phyloP scores from a whole-genome alignment of 2,113 vertebrate genomes.

The Panthera uncia region DNA sequence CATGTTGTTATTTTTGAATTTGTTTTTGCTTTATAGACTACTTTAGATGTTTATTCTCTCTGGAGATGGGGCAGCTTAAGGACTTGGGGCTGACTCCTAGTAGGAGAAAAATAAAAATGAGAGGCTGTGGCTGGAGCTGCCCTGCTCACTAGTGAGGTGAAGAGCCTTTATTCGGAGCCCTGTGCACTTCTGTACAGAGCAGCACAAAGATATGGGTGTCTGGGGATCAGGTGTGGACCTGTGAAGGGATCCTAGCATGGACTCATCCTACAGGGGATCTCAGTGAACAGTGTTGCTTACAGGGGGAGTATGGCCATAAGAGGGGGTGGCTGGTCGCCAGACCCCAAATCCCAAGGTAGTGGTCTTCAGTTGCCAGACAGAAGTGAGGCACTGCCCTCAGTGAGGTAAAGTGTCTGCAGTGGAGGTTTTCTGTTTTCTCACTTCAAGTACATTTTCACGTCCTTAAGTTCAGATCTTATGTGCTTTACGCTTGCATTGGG shows the following conservation, averaged over 20 bases:
- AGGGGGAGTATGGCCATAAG: not conserved
- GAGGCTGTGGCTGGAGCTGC: no score
- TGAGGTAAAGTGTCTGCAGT: not conserved
- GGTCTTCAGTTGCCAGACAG: no score
- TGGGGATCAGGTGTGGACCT: not conserved
- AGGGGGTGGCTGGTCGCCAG: accelerated
- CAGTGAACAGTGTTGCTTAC: not conserved
- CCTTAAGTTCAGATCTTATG: not conserved
- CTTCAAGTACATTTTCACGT: not conserved
- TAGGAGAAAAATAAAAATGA: not conserved
- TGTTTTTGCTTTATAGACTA: not conserved
- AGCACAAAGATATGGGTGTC: not conserved
- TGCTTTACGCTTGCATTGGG: not conserved
- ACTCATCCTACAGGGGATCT: not conserved
- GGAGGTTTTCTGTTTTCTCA: not conserved
- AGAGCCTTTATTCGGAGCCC: accelerated
- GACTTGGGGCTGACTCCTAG: not conserved
- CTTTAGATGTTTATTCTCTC: not conserved
- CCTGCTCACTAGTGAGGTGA: not conserved
- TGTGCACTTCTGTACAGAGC: not conserved
- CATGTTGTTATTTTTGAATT: not conserved
- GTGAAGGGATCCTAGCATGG: not conserved
- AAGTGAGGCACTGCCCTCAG: not conserved
- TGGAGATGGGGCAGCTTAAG: not conserved
- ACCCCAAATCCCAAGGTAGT: not conserved